Conservation (phyloP, 2,113 vertebrate species). For the Caranx melampygus region DNA sequence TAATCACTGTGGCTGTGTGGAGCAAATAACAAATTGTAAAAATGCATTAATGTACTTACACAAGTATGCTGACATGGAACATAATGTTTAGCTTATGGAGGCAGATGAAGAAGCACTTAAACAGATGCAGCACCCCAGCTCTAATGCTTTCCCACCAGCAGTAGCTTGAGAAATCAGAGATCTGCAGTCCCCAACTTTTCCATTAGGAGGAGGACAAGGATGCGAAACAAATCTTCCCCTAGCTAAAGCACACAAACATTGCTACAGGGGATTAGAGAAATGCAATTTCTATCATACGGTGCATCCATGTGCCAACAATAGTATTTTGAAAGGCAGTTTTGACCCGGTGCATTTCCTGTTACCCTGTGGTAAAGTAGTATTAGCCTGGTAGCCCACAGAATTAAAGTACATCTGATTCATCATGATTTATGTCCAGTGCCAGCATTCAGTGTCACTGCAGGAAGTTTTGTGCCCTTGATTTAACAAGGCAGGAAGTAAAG, state of each 20-base stretch:
- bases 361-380: too few species aligned
- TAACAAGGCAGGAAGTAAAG: too few species aligned
- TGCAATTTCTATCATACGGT: neutral
- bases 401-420: neutral
- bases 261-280: neutral
- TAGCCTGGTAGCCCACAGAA: neutral
- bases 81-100: too few species aligned
- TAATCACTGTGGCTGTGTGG: neutral
- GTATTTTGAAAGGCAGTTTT: neutral
- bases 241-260: neutral
- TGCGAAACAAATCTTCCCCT: slow-evolving; percentile 6
- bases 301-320: neutral
- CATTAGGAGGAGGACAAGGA: neutral
- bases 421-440: neutral
- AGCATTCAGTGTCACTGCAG: neutral
- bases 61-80: neutral
- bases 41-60: neutral
- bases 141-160: neutral
- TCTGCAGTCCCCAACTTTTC: neutral
- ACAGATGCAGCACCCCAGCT: neutral
- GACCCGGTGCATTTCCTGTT: neutral
- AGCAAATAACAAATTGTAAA: neutral
- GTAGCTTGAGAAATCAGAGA: slow-evolving; percentile 14
- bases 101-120: neutral
- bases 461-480: neutral